Conservation (phyloP, 2,113 vertebrate species). For the Merops nubicus region DNA sequence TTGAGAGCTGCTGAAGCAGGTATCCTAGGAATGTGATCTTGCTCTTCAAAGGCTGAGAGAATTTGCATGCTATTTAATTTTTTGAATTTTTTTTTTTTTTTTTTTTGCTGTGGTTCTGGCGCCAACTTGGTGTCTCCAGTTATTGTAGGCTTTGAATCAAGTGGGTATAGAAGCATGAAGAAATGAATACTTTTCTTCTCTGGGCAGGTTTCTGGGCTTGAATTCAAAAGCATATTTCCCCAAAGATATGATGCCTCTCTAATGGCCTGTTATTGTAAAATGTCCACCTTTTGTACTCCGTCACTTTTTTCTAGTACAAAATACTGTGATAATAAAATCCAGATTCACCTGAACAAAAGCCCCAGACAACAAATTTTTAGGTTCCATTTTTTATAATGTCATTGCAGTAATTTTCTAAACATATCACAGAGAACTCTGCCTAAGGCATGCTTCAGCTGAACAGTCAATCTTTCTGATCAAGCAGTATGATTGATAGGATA, state of each 20-base stretch:
- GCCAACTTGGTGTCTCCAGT: not conserved
- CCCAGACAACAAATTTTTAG: not conserved
- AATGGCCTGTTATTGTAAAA: not conserved
- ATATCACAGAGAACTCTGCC: not conserved
- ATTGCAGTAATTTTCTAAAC: not conserved
- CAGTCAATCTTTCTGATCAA: not conserved
- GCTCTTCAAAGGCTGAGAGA: not conserved
- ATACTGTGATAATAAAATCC: not conserved
- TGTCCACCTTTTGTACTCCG: not conserved
- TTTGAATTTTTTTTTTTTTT: not conserved
- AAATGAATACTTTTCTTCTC: not conserved
- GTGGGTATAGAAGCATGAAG: not conserved
- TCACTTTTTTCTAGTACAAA: not conserved
- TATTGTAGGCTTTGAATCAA: not conserved
- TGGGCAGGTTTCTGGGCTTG: not conserved
- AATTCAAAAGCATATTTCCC: not conserved
- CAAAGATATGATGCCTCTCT: not conserved
- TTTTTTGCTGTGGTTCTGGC: not conserved
- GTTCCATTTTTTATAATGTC: not conserved
- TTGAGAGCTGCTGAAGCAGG: not conserved
- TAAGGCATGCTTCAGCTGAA: not conserved
- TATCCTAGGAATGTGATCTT: not conserved
- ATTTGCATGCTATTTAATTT: not conserved
- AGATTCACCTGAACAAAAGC: not conserved
- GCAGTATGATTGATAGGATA: not conserved